Evolutionary conservation across 2,888 invertebrate genomes (phyloP), one percentile per base, ranked within the genome.

Genomic region (Orthosia incerta): DNA sequence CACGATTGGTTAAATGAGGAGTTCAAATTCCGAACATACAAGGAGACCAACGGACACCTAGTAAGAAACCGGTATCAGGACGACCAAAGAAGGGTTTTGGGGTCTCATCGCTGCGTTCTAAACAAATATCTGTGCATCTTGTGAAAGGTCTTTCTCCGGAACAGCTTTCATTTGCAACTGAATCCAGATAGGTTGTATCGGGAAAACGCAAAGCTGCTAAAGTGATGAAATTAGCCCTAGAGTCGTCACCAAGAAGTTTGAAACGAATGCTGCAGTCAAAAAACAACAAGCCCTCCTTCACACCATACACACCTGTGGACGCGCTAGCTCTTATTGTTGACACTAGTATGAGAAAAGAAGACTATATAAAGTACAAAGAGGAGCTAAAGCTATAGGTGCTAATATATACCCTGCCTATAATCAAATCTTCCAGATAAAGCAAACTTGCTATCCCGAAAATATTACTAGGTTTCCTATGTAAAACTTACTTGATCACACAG

Each of bases 381-480:
- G 68, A 62, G 68, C 76, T 46, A 72, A 76, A 68, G 57, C 71
- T 23, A 48, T 72, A 60, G 68, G 64, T 31, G 76, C 76, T 59
- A 71, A 76, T 62, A 71, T 76, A 26, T 75, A 71, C 2, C 75
- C 75, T 23, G 39, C 71, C 7, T 75, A 75, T 13, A 70, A 70
- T 55, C 16, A 48, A 53, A 70, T 62, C 18, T 45, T 31, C 1
- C 70, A 70, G 26, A 70, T 48, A 70, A 56, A 61, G n/a, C 39
- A 55, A 46, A 45, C 18, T 45, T 71, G 70, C 31, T 63, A 71
- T 39, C 56, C 71, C 20, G 57, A 64, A 20, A 64, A 71, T 64
- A 71, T 71, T 39, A 64, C 26, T n/a, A n/a, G n/a, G n/a, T n/a
- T 63, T 50, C 70, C 63, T 13, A 18, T 63, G 23, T 57, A 71